phyloP scores from a whole-genome alignment of 2,797 vertebrate species.

The Gadopsis marmoratus region DNA sequence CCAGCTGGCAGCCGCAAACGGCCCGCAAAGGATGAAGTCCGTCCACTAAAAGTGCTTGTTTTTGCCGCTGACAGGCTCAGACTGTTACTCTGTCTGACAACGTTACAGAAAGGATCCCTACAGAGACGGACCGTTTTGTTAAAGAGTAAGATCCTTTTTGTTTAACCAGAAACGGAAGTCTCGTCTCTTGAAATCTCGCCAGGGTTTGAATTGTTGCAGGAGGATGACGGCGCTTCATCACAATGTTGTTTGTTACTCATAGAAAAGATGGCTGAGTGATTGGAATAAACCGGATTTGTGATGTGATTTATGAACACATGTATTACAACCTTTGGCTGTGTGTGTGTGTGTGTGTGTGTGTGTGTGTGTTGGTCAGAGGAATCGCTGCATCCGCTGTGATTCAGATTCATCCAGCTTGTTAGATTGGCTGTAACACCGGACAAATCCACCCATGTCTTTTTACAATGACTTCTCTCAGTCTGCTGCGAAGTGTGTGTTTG shows the following conservation, averaged over 20 bases:
- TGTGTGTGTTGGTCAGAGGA: slow-evolving; percentile 7
- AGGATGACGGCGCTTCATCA: no score
- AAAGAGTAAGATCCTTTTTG: no score
- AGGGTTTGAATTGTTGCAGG: no score
- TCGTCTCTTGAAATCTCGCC: no score
- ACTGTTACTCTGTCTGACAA: no score
- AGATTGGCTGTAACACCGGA: slow-evolving; percentile 11
- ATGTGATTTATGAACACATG: not conserved
- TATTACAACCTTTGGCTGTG: not conserved
- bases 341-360: slow-evolving; percentile 6
- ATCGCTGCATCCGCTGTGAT: not conserved
- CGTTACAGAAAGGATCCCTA: no score
- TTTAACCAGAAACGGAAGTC: no score
- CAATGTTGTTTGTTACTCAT: not conserved
- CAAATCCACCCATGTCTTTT: slow-evolving; percentile 1
- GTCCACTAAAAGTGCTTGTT: no score
- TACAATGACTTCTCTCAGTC: slow-evolving; percentile 1
- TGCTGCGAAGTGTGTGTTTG: slow-evolving; percentile 17
- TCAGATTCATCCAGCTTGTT: slow-evolving; percentile 7
- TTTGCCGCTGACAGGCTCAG: no score
- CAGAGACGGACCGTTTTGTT: no score
- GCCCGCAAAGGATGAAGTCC: no score
- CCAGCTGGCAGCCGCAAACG: no score
- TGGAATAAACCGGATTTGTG: not conserved
- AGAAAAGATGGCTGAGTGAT: not conserved